Evolutionary conservation across 2,113 vertebrate genomes (phyloP).

Genomic region (Turnix velox): DNA sequence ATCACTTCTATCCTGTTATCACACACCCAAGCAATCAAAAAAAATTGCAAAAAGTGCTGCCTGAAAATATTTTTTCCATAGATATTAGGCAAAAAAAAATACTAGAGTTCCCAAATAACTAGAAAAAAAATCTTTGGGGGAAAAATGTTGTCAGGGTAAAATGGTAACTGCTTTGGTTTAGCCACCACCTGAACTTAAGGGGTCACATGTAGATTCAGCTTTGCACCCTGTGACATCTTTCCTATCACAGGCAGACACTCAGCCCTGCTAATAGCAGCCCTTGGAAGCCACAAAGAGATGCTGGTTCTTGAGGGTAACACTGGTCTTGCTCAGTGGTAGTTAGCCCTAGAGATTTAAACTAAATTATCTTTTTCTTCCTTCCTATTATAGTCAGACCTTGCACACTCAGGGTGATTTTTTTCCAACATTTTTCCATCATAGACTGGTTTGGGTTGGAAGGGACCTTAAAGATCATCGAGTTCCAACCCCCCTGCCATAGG

Average conservation of each 20-base stretch:
- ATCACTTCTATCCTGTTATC: neutral
- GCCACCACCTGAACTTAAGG: neutral
- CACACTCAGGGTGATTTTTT: neutral
- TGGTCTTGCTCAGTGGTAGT: rapidly evolving
- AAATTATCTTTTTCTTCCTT: neutral
- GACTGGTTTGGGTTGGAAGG: no score
- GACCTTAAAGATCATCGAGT: no score
- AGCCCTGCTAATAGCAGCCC: no score
- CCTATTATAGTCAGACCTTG: neutral
- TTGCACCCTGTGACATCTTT: neutral
- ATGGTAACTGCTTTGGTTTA: neutral
- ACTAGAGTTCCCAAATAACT: neutral
- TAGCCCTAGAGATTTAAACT: neutral
- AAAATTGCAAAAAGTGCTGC: neutral
- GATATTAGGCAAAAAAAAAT: neutral
- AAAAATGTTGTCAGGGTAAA: neutral
- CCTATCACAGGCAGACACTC: neutral
- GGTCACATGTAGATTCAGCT: neutral
- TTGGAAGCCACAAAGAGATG: neutral
- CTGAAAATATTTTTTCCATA: neutral
- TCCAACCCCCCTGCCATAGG: no score
- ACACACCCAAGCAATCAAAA: neutral
- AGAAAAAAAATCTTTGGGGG: neutral
- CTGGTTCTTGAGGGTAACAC: neutral
- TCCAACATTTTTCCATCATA: neutral